Evolutionary conservation across 2,113 vertebrate species (phyloP).

Genomic region (Eulemur rufifrons): DNA sequence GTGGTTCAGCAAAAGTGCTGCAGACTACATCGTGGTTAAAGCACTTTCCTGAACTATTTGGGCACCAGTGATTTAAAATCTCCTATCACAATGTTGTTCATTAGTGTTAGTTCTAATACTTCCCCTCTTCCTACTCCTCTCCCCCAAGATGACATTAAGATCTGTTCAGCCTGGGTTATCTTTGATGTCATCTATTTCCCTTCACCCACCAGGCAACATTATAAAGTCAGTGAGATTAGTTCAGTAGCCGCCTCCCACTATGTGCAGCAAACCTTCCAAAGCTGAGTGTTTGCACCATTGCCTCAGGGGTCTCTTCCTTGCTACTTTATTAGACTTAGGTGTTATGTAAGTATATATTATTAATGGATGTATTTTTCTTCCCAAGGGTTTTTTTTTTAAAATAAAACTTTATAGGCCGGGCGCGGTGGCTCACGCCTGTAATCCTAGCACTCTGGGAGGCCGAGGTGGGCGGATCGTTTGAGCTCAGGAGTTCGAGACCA

Average conservation of each 20-base stretch:
- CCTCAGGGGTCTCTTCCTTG: not conserved
- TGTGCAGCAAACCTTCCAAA: not conserved
- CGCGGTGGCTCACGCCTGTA: no score
- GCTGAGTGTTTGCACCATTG: not conserved
- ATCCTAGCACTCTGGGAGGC: no score
- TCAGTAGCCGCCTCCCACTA: not conserved
- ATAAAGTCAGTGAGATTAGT: not conserved
- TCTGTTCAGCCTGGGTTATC: not conserved
- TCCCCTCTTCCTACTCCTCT: not conserved
- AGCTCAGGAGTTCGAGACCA: no score
- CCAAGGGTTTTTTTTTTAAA: not conserved
- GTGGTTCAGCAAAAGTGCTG: not conserved
- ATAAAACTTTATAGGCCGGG: slow-evolving; percentile 22
- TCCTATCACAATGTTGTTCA: not conserved
- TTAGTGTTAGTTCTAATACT: not conserved
- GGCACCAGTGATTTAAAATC: not conserved
- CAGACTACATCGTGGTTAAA: not conserved
- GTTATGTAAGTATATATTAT: not conserved
- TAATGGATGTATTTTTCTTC: slow-evolving; percentile 13
- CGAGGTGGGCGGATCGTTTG: no score
- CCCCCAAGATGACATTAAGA: not conserved
- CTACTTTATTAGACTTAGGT: not conserved
- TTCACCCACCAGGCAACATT: not conserved
- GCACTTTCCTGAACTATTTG: not conserved
- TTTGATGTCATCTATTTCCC: not conserved